These are phyloP conservation scores for Eupithecia pulchellata DNA, from an alignment of 2,888 invertebrate genomes.

Conservation along the genomic window DNA sequence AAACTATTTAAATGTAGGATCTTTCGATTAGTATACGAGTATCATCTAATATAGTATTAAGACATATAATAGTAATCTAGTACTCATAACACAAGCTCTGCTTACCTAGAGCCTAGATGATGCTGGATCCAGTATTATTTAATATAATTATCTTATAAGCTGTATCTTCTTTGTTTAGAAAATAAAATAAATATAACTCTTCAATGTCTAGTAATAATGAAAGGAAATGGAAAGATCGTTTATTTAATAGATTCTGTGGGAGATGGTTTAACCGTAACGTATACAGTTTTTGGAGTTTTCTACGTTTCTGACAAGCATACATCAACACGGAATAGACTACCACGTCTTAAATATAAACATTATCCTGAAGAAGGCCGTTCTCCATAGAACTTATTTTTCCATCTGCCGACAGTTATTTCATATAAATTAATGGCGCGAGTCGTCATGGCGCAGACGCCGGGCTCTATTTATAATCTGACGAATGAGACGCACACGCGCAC, in stretches of 20 bases:
- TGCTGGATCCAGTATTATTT: too few relatives aligned
- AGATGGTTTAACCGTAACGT: slow-evolving; percentile 56
- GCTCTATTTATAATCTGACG: slow-evolving; percentile 85
- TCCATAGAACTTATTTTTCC: slow-evolving; percentile 83
- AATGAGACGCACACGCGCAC: slow-evolving; percentile 84
- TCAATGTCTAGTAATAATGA: slow-evolving; percentile 54
- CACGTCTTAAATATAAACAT: slow-evolving; percentile 84
- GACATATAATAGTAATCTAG: too few relatives aligned
- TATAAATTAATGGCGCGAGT: slow-evolving; percentile 85
- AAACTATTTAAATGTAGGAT: too few relatives aligned
- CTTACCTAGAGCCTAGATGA: too few relatives aligned
- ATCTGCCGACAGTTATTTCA: slow-evolving; percentile 85
- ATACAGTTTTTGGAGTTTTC: slow-evolving; percentile 61
- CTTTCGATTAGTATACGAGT: too few relatives aligned
- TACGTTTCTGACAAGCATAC: slow-evolving; percentile 70
- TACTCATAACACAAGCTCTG: too few relatives aligned
- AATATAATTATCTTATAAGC: background rate
- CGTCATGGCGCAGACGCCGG: slow-evolving; percentile 84
- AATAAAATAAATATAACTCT: slow-evolving; percentile 39
- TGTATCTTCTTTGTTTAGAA: slow-evolving; percentile 13
- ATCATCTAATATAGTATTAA: too few relatives aligned
- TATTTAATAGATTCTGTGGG: slow-evolving; percentile 59
- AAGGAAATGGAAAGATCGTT: slow-evolving; percentile 55
- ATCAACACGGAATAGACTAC: slow-evolving; percentile 68
- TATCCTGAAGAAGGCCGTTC: slow-evolving; percentile 81